Base-by-base conservation (phyloP, 2,888 invertebrate genomes). In the Schizaphis graminum region DNA sequence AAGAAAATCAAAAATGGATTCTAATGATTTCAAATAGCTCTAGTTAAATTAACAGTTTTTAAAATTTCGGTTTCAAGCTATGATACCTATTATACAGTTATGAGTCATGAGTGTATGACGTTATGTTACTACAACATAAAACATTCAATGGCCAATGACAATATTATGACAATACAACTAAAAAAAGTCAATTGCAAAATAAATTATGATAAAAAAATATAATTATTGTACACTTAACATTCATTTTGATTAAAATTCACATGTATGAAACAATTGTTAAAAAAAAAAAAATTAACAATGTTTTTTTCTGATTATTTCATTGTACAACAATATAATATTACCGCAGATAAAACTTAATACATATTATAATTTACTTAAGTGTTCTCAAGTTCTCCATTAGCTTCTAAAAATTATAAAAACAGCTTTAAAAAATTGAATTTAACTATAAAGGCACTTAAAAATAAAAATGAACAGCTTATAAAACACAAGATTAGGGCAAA, bases 371-470 rank as follows among this genome's bases (percentile, higher is more conserved):
- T 89, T 85, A 56, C 85, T 41, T 77, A 8, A 35, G 35, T 77
- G 21, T 35, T 90, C 7, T 87, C 5, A 47, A 53, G 67, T 67
- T 91, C 26, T 35, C 86, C 41, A 85, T 77, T 89, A 93, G 26
- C 28, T 87, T 41, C 57, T 90, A 93, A 84, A 92, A 91, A 57
- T 94, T 94, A 90, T 61, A 91, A 90, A 94, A 93, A 93, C 89
- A 93, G 57, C 49, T 61, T 77, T 53, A 21, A 85, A 89, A 85
- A 85, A 89, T n/a, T 3, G 2, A 86, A 91, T 91, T 94, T 91
- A 91, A 94, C 94, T 94, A 94, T n/a, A 94, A 94, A 94, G 91
- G 87, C 91, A 94, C 94, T 94, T 94, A 89, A 93, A 87, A 61
- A 92, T n/a, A 49, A 61, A 56, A 77, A 77, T 56, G 24, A 90